phyloP scores from a whole-genome alignment of 2,113 vertebrate species.

The Guaruba guarouba region DNA sequence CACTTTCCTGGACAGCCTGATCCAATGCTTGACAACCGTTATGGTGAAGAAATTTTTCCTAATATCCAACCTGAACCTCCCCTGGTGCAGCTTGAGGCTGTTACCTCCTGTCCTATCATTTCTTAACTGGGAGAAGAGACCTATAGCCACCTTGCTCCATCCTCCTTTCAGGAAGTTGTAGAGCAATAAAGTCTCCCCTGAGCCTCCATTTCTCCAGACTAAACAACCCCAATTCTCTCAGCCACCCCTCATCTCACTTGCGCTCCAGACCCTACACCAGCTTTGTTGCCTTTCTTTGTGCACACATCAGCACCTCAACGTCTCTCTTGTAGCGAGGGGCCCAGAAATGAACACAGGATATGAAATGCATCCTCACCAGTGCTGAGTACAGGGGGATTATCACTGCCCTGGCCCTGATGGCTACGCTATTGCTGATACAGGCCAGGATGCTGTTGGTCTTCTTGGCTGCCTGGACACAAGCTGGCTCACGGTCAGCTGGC shows the following conservation, averaged over 20 bases:
- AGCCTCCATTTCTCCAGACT: not conserved
- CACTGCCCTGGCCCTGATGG: not conserved
- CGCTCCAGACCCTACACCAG: not conserved
- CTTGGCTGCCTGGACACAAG: not conserved
- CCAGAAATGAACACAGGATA: not conserved
- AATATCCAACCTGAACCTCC: not conserved
- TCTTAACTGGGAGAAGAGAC: not conserved
- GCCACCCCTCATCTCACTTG: not conserved
- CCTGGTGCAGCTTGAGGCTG: not conserved
- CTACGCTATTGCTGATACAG: not conserved
- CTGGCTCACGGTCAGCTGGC: not conserved
- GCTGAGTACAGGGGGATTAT: not conserved
- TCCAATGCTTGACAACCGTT: not conserved
- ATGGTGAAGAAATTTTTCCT: not conserved
- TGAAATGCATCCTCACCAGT: accelerated
- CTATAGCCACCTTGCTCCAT: not conserved
- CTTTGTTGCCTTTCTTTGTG: accelerated
- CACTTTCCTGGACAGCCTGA: not conserved
- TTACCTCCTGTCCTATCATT: not conserved
- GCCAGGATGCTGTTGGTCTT: not conserved
- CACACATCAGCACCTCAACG: accelerated
- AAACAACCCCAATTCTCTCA: not conserved
- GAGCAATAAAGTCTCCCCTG: not conserved
- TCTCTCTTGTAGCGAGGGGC: not conserved
- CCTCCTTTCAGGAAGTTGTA: not conserved